phyloP scores from a whole-genome alignment of 2,113 vertebrate genomes.

The Tetrax tetrax region DNA sequence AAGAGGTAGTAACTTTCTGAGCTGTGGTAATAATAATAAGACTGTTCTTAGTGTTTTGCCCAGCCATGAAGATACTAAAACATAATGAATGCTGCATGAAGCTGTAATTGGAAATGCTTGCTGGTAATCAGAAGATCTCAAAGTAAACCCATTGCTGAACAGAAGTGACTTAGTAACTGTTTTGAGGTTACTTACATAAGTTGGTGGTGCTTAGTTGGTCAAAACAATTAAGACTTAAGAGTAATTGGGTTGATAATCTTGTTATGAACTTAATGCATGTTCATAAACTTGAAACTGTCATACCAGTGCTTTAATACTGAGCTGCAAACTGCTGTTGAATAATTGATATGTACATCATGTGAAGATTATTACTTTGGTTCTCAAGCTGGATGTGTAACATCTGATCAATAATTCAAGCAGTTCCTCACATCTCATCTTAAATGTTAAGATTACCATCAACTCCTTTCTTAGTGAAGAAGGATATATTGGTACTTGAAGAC shows the following conservation, averaged over 20 bases:
- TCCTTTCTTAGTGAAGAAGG: background rate
- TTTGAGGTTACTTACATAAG: background rate
- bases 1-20: background rate
- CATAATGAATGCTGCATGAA: background rate
- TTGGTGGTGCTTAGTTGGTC: background rate
- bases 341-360: background rate
- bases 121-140: background rate
- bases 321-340: background rate
- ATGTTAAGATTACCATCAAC: background rate
- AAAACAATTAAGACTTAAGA: background rate
- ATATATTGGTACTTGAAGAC: background rate
- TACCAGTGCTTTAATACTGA: background rate
- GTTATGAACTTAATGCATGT: background rate
- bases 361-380: background rate
- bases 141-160: background rate
- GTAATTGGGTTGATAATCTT: constrained; percentile 7
- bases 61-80: background rate
- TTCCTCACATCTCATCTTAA: background rate
- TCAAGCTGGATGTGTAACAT: background rate
- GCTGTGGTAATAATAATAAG: background rate
- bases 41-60: background rate
- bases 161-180: background rate
- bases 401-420: background rate
- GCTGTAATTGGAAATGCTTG: background rate
- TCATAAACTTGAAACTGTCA: background rate